Evolutionary conservation across 2,888 invertebrate species (phyloP).

Genomic region (Phortica magna): DNA sequence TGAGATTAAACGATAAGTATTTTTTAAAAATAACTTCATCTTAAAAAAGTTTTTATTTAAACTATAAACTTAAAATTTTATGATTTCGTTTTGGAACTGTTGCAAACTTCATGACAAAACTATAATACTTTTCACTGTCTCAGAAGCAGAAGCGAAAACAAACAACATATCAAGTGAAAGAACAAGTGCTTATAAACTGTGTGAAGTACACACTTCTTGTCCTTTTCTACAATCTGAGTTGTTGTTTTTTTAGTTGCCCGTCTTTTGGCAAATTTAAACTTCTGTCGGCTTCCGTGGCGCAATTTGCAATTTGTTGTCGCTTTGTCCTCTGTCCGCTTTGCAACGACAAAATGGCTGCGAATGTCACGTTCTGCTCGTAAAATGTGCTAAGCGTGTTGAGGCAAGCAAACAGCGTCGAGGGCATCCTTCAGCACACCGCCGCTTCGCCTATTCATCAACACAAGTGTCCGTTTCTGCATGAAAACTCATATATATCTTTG

Average conservation of each 20-base stretch:
- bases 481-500: background rate
- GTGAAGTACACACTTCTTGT: background rate
- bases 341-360: slow-evolving; percentile 42
- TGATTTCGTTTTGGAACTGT: too few species aligned
- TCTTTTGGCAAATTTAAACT: background rate
- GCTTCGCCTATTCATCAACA: background rate
- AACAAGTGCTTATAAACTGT: background rate
- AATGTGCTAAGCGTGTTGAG: slow-evolving; percentile 59
- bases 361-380: slow-evolving; percentile 62
- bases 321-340: background rate
- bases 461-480: background rate
- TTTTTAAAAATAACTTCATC: too few species aligned
- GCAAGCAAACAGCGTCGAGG: background rate
- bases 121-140: too few species aligned
- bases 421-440: background rate
- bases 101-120: too few species aligned
- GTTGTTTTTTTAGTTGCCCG: background rate
- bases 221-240: background rate
- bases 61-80: too few species aligned
- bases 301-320: background rate
- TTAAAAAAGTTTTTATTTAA: too few species aligned
- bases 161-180: too few species aligned
- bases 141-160: too few species aligned
- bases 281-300: background rate
- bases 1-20: too few species aligned